Evolutionary conservation across 2,113 vertebrate species (phyloP).

Genomic region (Marmota monax): DNA sequence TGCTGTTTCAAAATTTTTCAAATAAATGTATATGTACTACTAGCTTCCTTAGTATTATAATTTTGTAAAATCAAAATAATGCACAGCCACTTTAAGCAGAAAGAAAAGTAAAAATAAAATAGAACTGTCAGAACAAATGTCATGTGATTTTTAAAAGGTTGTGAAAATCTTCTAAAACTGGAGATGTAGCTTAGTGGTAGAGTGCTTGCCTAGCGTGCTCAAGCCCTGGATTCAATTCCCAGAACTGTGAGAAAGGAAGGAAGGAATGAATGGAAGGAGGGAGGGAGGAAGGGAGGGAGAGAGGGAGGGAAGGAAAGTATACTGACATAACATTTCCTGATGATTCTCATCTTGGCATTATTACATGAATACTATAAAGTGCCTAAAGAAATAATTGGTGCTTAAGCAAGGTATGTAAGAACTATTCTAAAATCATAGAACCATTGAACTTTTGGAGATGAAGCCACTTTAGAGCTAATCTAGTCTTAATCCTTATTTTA

Average conservation of each 20-base stretch:
- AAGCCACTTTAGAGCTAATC: background rate
- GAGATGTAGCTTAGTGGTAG: background rate
- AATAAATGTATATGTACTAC: background rate
- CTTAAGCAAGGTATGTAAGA: background rate
- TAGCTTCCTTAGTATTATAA: conserved; percentile 13
- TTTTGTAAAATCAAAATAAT: conserved; percentile 53
- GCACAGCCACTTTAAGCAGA: conserved; percentile 50
- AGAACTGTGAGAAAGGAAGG: background rate
- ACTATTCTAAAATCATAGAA: background rate
- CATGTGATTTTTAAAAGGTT: conserved; percentile 14
- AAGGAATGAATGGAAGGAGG: too few relatives aligned
- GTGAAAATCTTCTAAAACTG: conserved; percentile 26
- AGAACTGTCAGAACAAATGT: conserved; percentile 47
- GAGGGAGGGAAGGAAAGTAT: background rate
- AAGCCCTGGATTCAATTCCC: background rate
- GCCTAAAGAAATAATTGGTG: background rate
- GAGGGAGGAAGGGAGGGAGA: too few relatives aligned
- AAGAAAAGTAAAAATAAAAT: conserved; percentile 23
- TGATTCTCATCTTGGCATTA: background rate
- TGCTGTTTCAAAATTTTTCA: conserved; percentile 28
- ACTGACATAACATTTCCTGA: background rate
- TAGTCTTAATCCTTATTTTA: conserved; percentile 14
- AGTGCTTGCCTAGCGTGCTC: background rate
- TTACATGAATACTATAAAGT: conserved; percentile 28
- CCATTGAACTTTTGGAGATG: background rate